Evolutionary conservation across 1,140 invertebrate genomes (phyloP), one percentile per base, ranked within the genome.

Genomic region (Venturia canescens): DNA sequence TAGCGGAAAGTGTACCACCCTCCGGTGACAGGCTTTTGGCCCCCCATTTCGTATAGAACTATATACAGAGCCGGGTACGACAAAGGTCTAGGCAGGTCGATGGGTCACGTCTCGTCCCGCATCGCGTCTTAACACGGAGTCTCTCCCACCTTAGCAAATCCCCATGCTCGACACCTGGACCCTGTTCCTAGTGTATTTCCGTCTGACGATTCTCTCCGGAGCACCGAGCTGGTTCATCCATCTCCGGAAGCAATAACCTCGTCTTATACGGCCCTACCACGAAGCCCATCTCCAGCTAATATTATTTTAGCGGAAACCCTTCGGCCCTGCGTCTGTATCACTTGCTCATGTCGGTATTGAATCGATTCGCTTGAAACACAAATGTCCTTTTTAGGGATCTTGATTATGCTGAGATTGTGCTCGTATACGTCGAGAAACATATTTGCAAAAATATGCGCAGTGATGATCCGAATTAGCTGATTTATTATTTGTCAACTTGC

Each of bases 221-320:
- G 57, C 31, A 23, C 75, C 75, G 44, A 77, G 57, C 75, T 60
- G 60, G 57, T 77, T 31, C 75, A 77, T 77, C 75, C 75, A 77
- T 77, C 75, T 77, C 60, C 60, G 75, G 57, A 77, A 23, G 75
- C 75, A 77, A 77, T 77, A 81, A 81, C 72, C 26, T 44, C 31
- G 23, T 76, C 60, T 57, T 70, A n/a, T n/a, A 57, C 66, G 38
- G 50, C 48, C 63, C 72, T 76, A 81, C 70, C 60, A 77, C 53
- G 31, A 48, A 53, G 71, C 44, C 74, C 48, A 74, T 81, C 69
- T 81, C 48, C 29, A 81, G 71, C 66, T 80, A 77, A 77, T 81
- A 81, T 81, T 81, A 81, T 81, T 81, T 81, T 81, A 81, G 72
- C 50, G 29, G 26, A 77, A 31, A 66, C 57, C 75, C 75, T 77